Percentiles rank a stretch among this genome's conserved stretches.
These are phyloP conservation scores for Archivesica marissinica DNA, from an alignment of 1,140 invertebrate species.

Conservation along the genomic window DNA sequence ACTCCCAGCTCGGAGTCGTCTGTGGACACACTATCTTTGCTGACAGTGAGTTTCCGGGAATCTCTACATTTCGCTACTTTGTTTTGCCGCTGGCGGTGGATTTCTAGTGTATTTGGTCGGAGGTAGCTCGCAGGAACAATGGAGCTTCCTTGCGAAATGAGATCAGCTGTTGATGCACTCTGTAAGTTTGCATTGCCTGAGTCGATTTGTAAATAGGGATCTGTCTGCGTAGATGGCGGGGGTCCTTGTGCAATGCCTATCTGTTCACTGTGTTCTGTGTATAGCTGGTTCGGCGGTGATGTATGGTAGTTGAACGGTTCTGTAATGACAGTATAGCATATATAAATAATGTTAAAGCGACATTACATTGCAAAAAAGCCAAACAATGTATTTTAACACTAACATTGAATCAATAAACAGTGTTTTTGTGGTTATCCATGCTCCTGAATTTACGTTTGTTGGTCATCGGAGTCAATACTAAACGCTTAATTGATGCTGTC, in stretches of 20 bases:
- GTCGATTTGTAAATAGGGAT: neutral
- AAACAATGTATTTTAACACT: too few species aligned
- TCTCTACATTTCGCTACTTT: neutral
- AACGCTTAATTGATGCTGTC: too few species aligned
- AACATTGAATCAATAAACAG: too few species aligned
- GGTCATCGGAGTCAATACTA: too few species aligned
- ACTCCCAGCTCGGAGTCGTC: neutral
- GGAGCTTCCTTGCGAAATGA: neutral
- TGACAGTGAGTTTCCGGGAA: neutral
- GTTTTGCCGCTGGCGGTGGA: neutral
- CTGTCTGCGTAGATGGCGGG: neutral
- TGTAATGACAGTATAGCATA: neutral
- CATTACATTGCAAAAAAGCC: too few species aligned
- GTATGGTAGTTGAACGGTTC: neutral
- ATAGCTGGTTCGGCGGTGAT: neutral
- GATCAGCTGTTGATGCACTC: slow-evolving; percentile 10
- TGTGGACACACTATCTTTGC: neutral
- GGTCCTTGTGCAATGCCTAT: neutral
- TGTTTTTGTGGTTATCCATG: too few species aligned
- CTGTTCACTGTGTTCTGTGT: neutral
- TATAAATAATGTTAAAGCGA: too few species aligned
- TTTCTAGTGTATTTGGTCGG: neutral
- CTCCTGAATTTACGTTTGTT: too few species aligned
- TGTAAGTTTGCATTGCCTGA: neutral
- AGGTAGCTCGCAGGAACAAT: neutral